Percentiles rank a stretch among this genome's conserved stretches.
phyloP scores from a whole-genome alignment of 2,797 vertebrate genomes.

The Loris lydekkerianus region DNA sequence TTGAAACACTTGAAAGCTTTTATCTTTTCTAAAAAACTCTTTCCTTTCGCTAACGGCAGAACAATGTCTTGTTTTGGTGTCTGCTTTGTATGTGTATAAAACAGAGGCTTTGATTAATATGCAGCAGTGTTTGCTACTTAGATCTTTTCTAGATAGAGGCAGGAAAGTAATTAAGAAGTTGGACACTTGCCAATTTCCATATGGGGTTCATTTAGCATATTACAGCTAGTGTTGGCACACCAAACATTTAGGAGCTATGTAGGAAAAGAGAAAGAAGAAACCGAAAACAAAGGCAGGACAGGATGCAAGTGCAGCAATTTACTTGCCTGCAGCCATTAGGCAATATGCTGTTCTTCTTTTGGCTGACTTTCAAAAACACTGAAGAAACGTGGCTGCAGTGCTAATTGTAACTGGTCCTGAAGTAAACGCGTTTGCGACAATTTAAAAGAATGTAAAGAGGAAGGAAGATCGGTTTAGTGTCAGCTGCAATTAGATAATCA shows the following conservation, averaged over 20 bases:
- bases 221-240: slow-evolving; percentile 63
- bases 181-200: slow-evolving; percentile 88
- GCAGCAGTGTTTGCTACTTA: slow-evolving; percentile 76
- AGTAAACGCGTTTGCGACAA: slow-evolving; percentile 88
- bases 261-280: background rate
- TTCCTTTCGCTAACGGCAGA: background rate
- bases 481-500: slow-evolving; percentile 89
- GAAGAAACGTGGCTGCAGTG: slow-evolving; percentile 75
- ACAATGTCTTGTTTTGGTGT: slow-evolving; percentile 48
- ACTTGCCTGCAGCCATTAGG: slow-evolving; percentile 68
- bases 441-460: slow-evolving; percentile 87
- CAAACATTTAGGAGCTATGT: background rate
- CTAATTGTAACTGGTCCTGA: slow-evolving; percentile 84
- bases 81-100: slow-evolving; percentile 71
- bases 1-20: slow-evolving; percentile 42
- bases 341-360: slow-evolving; percentile 72
- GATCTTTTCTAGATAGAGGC: slow-evolving; percentile 78
- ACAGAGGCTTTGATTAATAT: slow-evolving; percentile 77
- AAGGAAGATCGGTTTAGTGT: slow-evolving; percentile 90
- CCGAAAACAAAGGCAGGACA: background rate
- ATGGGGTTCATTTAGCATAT: slow-evolving; percentile 83
- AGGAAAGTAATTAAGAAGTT: slow-evolving; percentile 89
- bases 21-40: background rate
- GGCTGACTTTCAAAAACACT: slow-evolving; percentile 87
- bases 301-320: background rate